phyloP scores from a whole-genome alignment of 2,113 vertebrate species.

The Vimba vimba region DNA sequence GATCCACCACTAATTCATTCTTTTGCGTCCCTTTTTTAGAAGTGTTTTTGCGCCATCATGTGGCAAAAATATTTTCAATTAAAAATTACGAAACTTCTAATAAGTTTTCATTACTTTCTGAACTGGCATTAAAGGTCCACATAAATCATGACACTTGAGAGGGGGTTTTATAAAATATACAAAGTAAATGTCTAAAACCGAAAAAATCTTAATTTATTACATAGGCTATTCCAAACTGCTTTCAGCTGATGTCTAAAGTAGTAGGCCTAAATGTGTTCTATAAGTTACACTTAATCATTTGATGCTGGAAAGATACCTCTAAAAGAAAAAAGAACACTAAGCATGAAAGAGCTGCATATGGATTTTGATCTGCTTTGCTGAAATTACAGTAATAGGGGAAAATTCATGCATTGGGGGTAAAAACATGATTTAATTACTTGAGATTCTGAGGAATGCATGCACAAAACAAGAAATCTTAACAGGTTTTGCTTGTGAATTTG shows the following conservation, averaged over 20 bases:
- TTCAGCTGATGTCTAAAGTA: too few relatives aligned
- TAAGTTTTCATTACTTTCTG: not conserved
- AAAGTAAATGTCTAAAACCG: too few relatives aligned
- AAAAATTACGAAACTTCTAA: not conserved
- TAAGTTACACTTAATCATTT: not conserved
- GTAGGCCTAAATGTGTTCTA: too few relatives aligned
- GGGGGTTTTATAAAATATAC: not conserved
- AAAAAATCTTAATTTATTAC: too few relatives aligned
- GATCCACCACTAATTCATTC: too few relatives aligned
- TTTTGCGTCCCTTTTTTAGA: too few relatives aligned
- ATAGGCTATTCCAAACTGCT: too few relatives aligned
- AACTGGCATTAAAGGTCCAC: not conserved
- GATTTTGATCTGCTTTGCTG: not conserved
- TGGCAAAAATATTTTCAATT: not conserved
- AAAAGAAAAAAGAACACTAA: not conserved
- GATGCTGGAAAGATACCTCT: not conserved
- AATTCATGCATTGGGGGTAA: not conserved
- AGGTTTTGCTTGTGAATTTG: not conserved
- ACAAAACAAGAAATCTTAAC: not conserved
- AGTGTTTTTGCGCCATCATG: constrained; percentile 24
- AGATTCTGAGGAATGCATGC: not conserved
- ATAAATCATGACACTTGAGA: not conserved
- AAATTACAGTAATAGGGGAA: not conserved
- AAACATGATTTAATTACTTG: not conserved
- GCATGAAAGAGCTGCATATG: not conserved